Percentiles rank a stretch among this genome's conserved stretches.
These are phyloP conservation scores for Neomonachus schauinslandi DNA, from an alignment of 2,113 vertebrate genomes.

Conservation along the genomic window DNA sequence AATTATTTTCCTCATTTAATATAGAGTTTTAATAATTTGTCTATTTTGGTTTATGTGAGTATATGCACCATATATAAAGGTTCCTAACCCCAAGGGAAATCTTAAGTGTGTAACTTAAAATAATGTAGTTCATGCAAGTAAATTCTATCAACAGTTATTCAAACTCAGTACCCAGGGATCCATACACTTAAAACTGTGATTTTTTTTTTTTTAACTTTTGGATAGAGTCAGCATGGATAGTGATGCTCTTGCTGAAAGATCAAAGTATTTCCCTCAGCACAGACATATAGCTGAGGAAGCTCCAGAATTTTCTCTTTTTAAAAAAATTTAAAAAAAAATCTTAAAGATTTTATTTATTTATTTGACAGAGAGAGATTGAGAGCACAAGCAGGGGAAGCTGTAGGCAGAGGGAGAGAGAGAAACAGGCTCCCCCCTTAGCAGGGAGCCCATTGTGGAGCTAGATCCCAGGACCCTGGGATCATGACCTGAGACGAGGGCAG, in stretches of 20 bases:
- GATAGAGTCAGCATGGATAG: background rate
- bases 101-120: slow-evolving; percentile 1
- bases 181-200: background rate
- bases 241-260: background rate
- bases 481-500: background rate
- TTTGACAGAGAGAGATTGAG: too few species aligned
- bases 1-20: background rate
- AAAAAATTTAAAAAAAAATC: background rate
- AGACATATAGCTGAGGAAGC: background rate
- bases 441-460: too few species aligned
- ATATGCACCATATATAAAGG: background rate
- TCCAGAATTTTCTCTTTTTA: background rate
- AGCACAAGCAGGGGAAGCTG: background rate
- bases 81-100: background rate
- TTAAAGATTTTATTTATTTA: background rate
- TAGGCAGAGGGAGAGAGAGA: background rate
- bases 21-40: background rate
- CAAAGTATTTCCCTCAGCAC: background rate
- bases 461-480: background rate
- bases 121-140: background rate
- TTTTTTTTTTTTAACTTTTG: background rate
- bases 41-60: slow-evolving; percentile 16
- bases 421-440: too few species aligned
- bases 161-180: background rate
- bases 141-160: slow-evolving; percentile 42